A percentile compares a stretch with the other conserved stretches of the same genome.
Conservation (phyloP, 2,113 vertebrate genomes). For the Daboia siamensis region DNA sequence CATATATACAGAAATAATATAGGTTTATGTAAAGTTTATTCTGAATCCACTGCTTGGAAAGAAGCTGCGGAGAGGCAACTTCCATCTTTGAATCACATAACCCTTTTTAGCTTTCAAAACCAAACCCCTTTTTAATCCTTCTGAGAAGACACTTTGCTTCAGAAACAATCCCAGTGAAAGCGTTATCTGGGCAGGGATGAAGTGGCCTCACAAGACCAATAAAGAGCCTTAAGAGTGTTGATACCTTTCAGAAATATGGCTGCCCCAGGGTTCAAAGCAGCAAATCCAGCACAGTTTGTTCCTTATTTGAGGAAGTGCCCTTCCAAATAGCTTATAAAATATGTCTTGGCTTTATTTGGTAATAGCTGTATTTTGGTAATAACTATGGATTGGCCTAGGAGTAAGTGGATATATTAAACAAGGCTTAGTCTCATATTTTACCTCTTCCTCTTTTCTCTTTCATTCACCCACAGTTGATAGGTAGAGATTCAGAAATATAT, state of each 20-base stretch:
- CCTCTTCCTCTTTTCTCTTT: background rate
- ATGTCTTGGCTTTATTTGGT: background rate
- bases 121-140: background rate
- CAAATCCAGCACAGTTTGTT: background rate
- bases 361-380: background rate
- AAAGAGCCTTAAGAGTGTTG: background rate
- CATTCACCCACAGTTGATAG: background rate
- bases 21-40: background rate
- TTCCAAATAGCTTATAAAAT: background rate
- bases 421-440: background rate
- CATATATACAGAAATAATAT: background rate
- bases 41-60: background rate
- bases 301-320: background rate
- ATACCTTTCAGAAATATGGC: background rate
- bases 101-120: background rate
- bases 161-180: background rate
- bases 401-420: background rate
- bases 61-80: background rate
- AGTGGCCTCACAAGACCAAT: background rate
- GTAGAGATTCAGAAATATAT: background rate
- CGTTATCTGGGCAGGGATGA: background rate
- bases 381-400: background rate
- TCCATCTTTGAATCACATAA: background rate
- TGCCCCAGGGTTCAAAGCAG: background rate
- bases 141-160: background rate